These are phyloP conservation scores for Todiramphus chloris DNA, from an alignment of 2,113 vertebrate genomes.

Conservation along the genomic window DNA sequence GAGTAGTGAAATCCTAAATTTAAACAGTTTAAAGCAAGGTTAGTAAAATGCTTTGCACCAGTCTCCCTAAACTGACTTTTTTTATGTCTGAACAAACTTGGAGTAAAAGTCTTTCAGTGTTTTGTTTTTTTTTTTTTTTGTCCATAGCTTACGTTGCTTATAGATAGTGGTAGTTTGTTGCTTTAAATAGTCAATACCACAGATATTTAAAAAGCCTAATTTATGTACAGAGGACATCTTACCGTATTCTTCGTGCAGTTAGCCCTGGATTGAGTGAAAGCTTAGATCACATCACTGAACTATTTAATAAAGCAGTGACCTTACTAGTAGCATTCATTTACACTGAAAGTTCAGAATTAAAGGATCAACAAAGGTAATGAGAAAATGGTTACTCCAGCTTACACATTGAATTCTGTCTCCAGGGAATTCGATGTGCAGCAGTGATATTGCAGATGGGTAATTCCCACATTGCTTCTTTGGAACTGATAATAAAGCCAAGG, in stretches of 20 bases:
- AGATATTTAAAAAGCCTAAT: neutral
- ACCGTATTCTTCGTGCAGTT: neutral
- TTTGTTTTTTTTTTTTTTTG: neutral
- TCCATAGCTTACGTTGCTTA: neutral
- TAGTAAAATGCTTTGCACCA: neutral
- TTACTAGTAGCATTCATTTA: neutral
- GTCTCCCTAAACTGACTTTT: neutral
- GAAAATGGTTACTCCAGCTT: neutral
- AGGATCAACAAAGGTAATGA: neutral
- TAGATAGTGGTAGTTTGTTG: neutral
- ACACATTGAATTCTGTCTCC: neutral
- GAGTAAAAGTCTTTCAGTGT: neutral
- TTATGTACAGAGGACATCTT: neutral
- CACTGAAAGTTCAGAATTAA: slow-evolving; percentile 10
- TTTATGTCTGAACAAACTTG: neutral
- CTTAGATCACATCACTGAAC: neutral
- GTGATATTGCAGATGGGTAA: neutral
- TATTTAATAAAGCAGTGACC: slow-evolving; percentile 12
- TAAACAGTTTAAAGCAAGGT: neutral
- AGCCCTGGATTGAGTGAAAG: neutral
- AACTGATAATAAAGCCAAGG: slow-evolving; percentile 40
- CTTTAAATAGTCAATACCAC: neutral
- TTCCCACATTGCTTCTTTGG: neutral
- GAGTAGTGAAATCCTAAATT: neutral
- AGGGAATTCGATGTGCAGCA: neutral